Evolutionary conservation across 2,113 vertebrate species (phyloP), one percentile per base, ranked within the genome.

Genomic region (Ursus arctos): DNA sequence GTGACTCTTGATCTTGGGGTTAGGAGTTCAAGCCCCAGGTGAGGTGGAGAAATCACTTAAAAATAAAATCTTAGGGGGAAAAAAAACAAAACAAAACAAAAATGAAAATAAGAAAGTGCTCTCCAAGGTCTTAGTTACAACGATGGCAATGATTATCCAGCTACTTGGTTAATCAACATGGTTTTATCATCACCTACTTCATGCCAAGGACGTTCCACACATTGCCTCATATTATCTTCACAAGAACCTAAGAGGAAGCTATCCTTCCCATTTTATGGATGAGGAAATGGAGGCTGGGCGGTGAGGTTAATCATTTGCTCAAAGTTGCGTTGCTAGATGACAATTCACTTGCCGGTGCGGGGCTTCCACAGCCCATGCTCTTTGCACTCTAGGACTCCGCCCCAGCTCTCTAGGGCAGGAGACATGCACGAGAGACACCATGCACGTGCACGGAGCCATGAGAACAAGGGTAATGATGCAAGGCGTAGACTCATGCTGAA

Each of bases 141-240:
- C 49, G 31, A 57, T 31, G 92, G 43, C 94, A 92, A n/a, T 71
- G 43, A 76, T 95, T 95, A 76, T 71, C 63, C 51, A 71, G 51
- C 33, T 53, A 19, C 59, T 82, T 59, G 22, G 84, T 24, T 85
- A 77, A 96, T 94, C 69, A 67, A 15, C 51, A 81, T 12, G 33
- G n/a, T 71, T 53, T 77, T 94, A 91, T 94, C 14, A 11, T 94
- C 72, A 40, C 51, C 71, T 88, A 19, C 47, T 67, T 0, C 47
- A 55, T 16, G 40, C 71, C 96, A 95, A 97, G 57, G 53, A 65
- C n/a, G 65, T 36, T 47, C 49, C 61, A 80, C 28, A 94, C 76
- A 19, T 63, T 51, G 87, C 57, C 24, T 82, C 76, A 13, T 33
- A 33, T 69, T 74, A 55, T 80, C 88, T 90, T 74, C 82, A 86